Evolutionary conservation across 2,113 vertebrate species (phyloP), one percentile per base, ranked within the genome.

Genomic region (Sarotherodon lohbergeri): DNA sequence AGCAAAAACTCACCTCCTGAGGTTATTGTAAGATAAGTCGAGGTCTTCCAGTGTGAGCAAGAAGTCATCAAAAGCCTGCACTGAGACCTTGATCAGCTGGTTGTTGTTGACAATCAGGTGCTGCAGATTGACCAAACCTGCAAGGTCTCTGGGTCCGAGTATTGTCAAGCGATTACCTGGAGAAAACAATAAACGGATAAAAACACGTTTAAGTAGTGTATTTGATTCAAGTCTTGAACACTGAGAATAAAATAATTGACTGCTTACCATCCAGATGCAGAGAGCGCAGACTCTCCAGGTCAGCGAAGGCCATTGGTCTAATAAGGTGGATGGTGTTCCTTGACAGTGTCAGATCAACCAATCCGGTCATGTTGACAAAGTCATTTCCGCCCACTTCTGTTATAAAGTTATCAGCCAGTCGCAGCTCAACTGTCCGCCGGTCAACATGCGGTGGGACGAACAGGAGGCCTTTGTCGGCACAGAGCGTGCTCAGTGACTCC

Each of bases 341-440:
- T 2, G 98, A 98, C 88, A 98, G 94, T 1, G 98, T 98, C 80
- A 98, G 90, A 90, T 98, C 98, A 71, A 98, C 98, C 93, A 98
- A 90, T 54, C 98, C 98, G 0, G 93, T 96, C 98, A 98, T 98
- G 96, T 98, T 98, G 86, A 96, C 96, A 82, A 98, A 98, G 91
- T 98, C 98, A 1, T 50, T 95, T 0, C 96, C 96, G 3, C 97
- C 97, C 92, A 98, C 96, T 80, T 97, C 97, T 27, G 96, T 96
- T 92, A 98, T 98, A 91, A 98, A 98, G 95, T 98, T 98, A 95
- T 98, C 98, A 0, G 98, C 98, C 91, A 98, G 95, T 12, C 97
- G 96, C 82, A 98, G 96, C 94, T 98, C 98, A 48, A 98, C 98
- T 0, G 98, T 98, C 80, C 98, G 96, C 4, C 97, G 96, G 96